Evolutionary conservation across 2,888 invertebrate genomes (phyloP), one percentile per base, ranked within the genome.

Genomic region (Ormyrus thymus): DNA sequence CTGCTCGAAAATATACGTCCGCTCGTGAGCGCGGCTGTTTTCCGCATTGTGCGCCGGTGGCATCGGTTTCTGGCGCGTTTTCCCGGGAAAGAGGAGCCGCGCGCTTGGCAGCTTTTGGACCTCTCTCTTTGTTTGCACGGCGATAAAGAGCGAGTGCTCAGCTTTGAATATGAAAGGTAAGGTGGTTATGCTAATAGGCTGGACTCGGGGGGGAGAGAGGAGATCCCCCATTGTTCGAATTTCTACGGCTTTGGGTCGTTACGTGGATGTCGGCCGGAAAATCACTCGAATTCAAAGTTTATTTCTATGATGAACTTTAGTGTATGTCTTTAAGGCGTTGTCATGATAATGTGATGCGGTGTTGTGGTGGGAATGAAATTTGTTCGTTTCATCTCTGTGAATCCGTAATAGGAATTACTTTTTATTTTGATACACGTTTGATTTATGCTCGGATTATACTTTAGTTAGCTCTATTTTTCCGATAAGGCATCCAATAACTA

Each of bases 141-240:
- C 29, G 11, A 50, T 29, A 29, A 64, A 50, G n/a, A n/a, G 13
- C 55, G 55, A 29, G 10, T 29, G 29, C 29, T 29, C 59, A 29
- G 11, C 53, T 77, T 77, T 72, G 72, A 77, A 77, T 77, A 55
- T 66, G 77, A 77, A 72, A 59, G 66, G 66, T 6, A 10, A 29
- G 15, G 29, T 73, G 43, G 8, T n/a, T 76, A 76, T 76, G 69
- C 69, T 62, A 76, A 76, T 62, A 46, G 7, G 15, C 13, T 50
- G 29, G 11, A 55, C 13, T 7, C 43, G 9, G 46, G 29, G 29
- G 29, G 4, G 29, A n/a, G n/a, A 29, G 29, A 29, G 29, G 69
- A 70, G 53, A 48, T 48, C 0, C 15, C 9, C 13, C 58, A 8
- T 68, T 46, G n/a, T 43, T 66, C 43, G 8, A 56, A 46, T 43